These are phyloP conservation scores for Tiphia femorata DNA, from an alignment of 2,888 invertebrate genomes.

Conservation along the genomic window DNA sequence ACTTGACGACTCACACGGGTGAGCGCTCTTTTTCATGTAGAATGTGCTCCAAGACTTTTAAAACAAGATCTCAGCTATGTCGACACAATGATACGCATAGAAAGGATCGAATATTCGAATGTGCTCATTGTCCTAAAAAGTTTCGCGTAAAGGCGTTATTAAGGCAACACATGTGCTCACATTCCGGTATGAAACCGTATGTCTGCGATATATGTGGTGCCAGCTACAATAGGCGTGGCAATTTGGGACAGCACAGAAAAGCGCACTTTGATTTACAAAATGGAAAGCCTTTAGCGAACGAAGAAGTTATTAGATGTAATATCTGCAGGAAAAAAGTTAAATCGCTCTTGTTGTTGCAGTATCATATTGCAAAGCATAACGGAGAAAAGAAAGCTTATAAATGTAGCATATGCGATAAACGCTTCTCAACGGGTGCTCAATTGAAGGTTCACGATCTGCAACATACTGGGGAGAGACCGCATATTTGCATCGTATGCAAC, in stretches of 20 bases:
- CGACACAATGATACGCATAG: slow-evolving; percentile 1
- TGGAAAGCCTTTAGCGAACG: not conserved
- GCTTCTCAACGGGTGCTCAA: slow-evolving; percentile 11
- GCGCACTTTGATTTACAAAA: slow-evolving; percentile 9
- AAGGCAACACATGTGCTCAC: slow-evolving; percentile 4
- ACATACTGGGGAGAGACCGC: slow-evolving; percentile 19
- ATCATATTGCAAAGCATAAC: slow-evolving; percentile 3
- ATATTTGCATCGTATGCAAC: slow-evolving; percentile 11
- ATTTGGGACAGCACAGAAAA: slow-evolving; percentile 19
- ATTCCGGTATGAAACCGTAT: not conserved
- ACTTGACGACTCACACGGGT: not conserved
- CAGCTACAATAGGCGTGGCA: slow-evolving; percentile 11
- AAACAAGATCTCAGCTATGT: not conserved
- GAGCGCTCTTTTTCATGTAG: not conserved
- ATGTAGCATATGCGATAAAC: slow-evolving; percentile 10
- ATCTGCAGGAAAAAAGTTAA: slow-evolving; percentile 1
- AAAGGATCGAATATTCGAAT: not conserved
- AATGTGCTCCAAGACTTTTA: slow-evolving; percentile 7
- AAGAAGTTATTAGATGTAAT: slow-evolving; percentile 15
- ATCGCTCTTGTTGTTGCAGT: slow-evolving; percentile 4
- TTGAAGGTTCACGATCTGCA: slow-evolving; percentile 20
- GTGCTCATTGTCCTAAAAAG: slow-evolving; percentile 4
- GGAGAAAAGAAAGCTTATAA: slow-evolving; percentile 5
- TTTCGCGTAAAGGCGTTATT: slow-evolving; percentile 1
- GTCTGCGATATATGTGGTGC: slow-evolving; percentile 6